These are phyloP conservation scores for Danio choprae DNA, from an alignment of 2,797 vertebrate species.

Conservation along the genomic window DNA sequence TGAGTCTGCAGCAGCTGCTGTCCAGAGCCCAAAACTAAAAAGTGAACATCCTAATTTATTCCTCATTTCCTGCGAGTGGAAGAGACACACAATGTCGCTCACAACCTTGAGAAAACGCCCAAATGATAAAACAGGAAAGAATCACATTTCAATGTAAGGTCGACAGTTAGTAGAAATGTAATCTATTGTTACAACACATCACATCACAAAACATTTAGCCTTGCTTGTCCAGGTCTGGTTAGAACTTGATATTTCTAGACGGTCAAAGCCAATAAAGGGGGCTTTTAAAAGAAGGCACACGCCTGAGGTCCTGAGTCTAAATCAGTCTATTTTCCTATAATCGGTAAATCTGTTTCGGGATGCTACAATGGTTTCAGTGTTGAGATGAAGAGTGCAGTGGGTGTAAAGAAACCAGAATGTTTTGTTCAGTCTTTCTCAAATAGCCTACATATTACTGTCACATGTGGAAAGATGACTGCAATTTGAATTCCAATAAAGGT, in stretches of 20 bases:
- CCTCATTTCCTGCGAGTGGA: conserved; percentile 13
- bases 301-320: conserved; percentile 2
- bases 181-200: background rate
- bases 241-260: background rate
- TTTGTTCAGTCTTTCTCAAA: background rate
- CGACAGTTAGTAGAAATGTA: background rate
- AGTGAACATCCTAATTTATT: conserved; percentile 6
- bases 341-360: background rate
- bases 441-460: no score
- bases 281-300: background rate
- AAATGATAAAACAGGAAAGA: background rate
- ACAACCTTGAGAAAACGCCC: background rate
- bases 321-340: background rate
- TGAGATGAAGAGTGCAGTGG: background rate
- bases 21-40: conserved; percentile 8
- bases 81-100: background rate
- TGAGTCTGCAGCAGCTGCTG: conserved; percentile 2
- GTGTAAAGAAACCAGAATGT: background rate
- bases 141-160: background rate
- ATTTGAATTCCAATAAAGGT: no score
- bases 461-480: no score
- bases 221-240: background rate
- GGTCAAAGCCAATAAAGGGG: background rate
- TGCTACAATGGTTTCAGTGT: conserved; percentile 7
- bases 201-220: background rate